phyloP scores from a whole-genome alignment of 2,113 vertebrate genomes.

The Onychorhynchus coronatus region DNA sequence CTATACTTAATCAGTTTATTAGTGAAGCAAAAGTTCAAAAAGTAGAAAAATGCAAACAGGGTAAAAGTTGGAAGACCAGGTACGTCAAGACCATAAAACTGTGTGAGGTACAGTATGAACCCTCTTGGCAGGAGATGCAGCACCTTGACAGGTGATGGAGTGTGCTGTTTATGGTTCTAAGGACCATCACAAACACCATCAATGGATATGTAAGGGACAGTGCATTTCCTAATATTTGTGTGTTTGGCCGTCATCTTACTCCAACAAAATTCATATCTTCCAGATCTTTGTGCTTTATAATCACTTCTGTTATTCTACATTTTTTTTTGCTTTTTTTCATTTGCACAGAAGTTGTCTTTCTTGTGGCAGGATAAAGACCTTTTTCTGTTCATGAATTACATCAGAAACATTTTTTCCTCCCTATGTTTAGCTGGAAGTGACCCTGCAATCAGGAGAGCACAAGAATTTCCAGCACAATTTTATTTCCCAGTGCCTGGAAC shows the following conservation, averaged over 20 bases:
- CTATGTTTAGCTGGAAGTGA: not conserved
- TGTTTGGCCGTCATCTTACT: not conserved
- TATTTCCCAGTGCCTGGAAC: not conserved
- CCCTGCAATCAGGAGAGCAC: not conserved
- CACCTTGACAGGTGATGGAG: not conserved
- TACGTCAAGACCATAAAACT: not conserved
- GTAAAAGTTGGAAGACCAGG: not conserved
- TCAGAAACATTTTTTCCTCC: not conserved
- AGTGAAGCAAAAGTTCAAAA: not conserved
- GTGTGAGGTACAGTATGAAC: not conserved
- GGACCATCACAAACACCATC: not conserved
- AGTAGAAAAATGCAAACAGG: not conserved
- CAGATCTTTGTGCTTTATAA: not conserved
- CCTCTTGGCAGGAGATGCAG: not conserved
- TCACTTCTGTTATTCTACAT: not conserved
- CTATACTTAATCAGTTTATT: not conserved
- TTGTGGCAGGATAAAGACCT: not conserved
- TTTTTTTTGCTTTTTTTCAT: not conserved
- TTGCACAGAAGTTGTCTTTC: not conserved
- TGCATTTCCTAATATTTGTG: not conserved
- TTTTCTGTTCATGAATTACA: not conserved
- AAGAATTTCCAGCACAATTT: not conserved
- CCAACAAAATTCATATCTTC: not conserved
- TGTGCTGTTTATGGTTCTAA: not conserved
- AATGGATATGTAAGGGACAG: not conserved